Conservation (phyloP, 1,140 invertebrate species). For the Propsilocerus akamusi region DNA sequence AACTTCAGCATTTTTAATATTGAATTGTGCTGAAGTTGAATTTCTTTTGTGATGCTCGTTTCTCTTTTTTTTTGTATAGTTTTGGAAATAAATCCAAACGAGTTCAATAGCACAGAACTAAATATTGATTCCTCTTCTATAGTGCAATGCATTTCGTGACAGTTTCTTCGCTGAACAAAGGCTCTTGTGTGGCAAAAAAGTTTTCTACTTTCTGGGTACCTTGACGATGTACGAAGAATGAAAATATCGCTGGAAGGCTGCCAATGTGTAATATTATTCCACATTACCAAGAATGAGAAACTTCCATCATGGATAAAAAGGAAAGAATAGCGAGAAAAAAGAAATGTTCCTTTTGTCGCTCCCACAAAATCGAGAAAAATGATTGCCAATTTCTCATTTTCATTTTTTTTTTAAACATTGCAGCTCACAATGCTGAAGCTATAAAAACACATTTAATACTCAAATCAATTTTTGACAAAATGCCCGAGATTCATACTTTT, state of each 20-base stretch:
- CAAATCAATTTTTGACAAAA: not conserved
- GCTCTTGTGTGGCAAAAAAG: no score
- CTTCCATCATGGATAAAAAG: no score
- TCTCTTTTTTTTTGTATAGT: not conserved
- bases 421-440: no score
- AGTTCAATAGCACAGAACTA: no score
- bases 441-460: not conserved
- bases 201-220: not conserved
- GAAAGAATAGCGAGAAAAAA: no score
- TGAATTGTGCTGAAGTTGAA: no score
- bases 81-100: not conserved
- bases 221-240: not conserved
- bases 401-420: not conserved
- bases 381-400: conserved; percentile 3
- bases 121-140: no score
- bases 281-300: not conserved
- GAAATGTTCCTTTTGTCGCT: not conserved
- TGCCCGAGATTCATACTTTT: no score
- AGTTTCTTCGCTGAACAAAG: no score
- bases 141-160: no score
- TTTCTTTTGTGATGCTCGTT: no score
- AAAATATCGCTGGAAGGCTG: not conserved
- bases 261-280: conserved; percentile 3
- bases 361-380: not conserved
- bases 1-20: no score